Evolutionary conservation across 2,797 vertebrate genomes (phyloP), one percentile per base, ranked within the genome.

Genomic region (Amblyopsis hoosieri): DNA sequence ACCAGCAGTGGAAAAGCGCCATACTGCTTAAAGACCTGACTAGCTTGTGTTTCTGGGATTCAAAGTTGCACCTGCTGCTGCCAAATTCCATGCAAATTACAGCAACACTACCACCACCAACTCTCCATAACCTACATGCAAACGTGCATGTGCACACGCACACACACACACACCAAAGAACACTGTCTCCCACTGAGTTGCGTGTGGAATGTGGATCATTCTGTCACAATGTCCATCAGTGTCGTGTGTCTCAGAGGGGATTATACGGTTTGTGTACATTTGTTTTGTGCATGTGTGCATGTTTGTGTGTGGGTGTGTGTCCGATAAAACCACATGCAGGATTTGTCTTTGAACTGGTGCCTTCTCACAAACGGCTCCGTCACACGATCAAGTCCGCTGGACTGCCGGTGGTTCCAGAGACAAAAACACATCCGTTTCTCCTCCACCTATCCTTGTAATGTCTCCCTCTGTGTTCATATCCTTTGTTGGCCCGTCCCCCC

Each of bases 361-460:
- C 59, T 73, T 70, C 69, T 56, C 57, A 69, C 68, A 68, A 54
- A 75, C 71, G 50, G 72, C 60, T 58, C 54, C 74, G 69, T 79
- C 80, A 79, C 66, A 72, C 79, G 77, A 81, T 82, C 79, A 82
- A 79, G 51, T 72, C 67, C 64, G 31, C 51, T 14, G 57, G 48
- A 78, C 69, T 77, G 75, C 61, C 12, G 67, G 62, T 33, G 46
- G 58, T 75, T 72, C 52, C 42, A 33, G 13, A 76, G 65, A 75
- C 64, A 77, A 59, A 78, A 80, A 69, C 64, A 76, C 78, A 75
- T 81, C 60, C 71, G 75, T 84, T 81, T 77, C 50, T 17, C 49
- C 12, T 64, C 60, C 9, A 1, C 57, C 75, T 70, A 63, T 69
- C 64, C 48, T 17, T 72, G 53, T 72, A 56, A 60, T 59, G 57